These are phyloP conservation scores for Hyperoodon ampullatus DNA, from an alignment of 2,113 vertebrate species.

Conservation along the genomic window DNA sequence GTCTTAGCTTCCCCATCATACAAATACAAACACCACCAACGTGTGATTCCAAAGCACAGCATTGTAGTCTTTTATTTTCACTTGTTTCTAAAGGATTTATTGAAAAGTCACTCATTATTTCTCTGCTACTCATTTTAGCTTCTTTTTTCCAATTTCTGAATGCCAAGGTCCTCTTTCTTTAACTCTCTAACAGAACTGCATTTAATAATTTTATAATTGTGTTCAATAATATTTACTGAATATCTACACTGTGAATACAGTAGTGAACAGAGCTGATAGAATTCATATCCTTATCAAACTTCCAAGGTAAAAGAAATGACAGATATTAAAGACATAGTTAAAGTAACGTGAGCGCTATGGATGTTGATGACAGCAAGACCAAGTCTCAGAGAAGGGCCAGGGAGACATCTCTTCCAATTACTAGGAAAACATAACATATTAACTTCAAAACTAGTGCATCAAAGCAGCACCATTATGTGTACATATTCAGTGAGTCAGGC, in stretches of 20 bases:
- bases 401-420: not conserved
- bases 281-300: not conserved
- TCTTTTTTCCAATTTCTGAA: constrained; percentile 18
- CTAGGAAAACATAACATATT: not conserved
- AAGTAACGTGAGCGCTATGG: not conserved
- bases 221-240: constrained; percentile 1
- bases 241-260: not conserved
- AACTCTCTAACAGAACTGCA: not conserved
- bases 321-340: not conserved
- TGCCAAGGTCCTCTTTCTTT: not conserved
- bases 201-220: constrained; percentile 21
- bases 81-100: constrained; percentile 8
- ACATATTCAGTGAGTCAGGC: not conserved
- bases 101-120: not conserved
- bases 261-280: not conserved
- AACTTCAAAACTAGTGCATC: not conserved
- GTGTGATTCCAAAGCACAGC: not conserved
- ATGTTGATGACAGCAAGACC: not conserved
- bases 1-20: not conserved
- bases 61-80: not conserved
- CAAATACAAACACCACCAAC: not conserved
- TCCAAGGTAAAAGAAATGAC: not conserved
- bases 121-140: not conserved
- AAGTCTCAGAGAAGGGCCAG: not conserved
- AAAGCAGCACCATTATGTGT: not conserved